These are phyloP conservation scores for Athene noctua DNA, from an alignment of 2,113 vertebrate genomes.

Conservation along the genomic window DNA sequence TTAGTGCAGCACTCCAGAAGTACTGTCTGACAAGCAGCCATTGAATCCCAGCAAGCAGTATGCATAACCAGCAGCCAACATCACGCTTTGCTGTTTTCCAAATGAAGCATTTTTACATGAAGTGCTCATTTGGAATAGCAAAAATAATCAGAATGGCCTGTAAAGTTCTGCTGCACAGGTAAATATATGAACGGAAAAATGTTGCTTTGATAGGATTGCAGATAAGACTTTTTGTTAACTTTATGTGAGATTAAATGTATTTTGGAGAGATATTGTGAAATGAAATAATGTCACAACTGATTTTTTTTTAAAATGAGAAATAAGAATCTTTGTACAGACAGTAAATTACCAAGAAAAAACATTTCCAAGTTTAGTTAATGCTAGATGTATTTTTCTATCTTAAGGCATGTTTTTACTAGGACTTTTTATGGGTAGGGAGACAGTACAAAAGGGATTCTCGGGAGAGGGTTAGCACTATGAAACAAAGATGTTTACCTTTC, in stretches of 20 bases:
- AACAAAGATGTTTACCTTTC: conserved; percentile 53
- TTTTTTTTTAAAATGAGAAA: background rate
- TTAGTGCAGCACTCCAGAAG: conserved; percentile 83
- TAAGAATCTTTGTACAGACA: background rate
- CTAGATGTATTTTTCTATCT: background rate
- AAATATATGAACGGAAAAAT: conserved; percentile 41
- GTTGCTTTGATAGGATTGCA: background rate
- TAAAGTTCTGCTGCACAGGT: conserved; percentile 89
- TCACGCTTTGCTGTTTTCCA: conserved; percentile 31
- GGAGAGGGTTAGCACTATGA: background rate
- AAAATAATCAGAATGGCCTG: conserved; percentile 81
- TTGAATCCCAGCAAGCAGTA: conserved; percentile 67
- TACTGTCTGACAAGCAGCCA: conserved; percentile 62
- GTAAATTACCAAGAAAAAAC: background rate
- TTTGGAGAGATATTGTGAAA: background rate
- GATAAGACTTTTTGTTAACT: background rate
- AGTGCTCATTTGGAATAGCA: conserved; percentile 80
- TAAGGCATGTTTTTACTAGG: background rate
- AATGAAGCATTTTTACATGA: conserved; percentile 73
- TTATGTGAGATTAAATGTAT: background rate
- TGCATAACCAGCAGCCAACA: conserved; percentile 68
- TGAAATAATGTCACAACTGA: background rate
- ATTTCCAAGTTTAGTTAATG: background rate
- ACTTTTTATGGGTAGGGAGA: background rate
- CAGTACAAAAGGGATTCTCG: background rate